These are phyloP conservation scores for Ochropacha duplaris DNA, from an alignment of 2,888 invertebrate species.

Conservation along the genomic window DNA sequence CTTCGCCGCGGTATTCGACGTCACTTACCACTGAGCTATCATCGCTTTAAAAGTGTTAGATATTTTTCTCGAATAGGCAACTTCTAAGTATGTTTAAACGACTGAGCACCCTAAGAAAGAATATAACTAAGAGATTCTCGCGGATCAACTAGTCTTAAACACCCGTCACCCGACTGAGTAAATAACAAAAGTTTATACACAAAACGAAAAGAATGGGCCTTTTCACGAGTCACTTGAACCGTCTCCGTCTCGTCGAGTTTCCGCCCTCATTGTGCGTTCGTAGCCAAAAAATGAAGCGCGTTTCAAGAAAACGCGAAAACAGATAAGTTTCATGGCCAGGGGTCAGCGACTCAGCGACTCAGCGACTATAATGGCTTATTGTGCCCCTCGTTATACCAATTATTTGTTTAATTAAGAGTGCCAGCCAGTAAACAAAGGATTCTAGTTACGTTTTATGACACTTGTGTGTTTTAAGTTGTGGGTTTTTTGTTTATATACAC, in stretches of 20 bases:
- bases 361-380: conserved; percentile 45
- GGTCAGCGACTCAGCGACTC: background rate
- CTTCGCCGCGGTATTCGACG: too few relatives aligned
- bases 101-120: too few relatives aligned
- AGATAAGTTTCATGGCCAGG: conserved; percentile 9
- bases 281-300: background rate
- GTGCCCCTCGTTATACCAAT: conserved; percentile 51
- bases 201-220: background rate
- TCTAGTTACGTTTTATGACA: background rate
- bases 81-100: too few relatives aligned
- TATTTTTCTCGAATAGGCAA: too few relatives aligned
- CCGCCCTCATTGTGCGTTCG: background rate
- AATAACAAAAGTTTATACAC: background rate
- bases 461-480: background rate
- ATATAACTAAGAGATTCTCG: too few relatives aligned
- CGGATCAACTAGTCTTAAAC: background rate
- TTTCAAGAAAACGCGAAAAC: conserved; percentile 12
- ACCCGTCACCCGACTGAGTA: background rate
- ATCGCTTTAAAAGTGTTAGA: too few relatives aligned
- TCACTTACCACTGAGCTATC: too few relatives aligned
- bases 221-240: background rate
- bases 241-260: background rate
- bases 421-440: conserved; percentile 41
- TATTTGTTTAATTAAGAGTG: conserved; percentile 61
- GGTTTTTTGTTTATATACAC: background rate